Conservation (phyloP, 1,140 invertebrate genomes). For the Planococcus citri region DNA sequence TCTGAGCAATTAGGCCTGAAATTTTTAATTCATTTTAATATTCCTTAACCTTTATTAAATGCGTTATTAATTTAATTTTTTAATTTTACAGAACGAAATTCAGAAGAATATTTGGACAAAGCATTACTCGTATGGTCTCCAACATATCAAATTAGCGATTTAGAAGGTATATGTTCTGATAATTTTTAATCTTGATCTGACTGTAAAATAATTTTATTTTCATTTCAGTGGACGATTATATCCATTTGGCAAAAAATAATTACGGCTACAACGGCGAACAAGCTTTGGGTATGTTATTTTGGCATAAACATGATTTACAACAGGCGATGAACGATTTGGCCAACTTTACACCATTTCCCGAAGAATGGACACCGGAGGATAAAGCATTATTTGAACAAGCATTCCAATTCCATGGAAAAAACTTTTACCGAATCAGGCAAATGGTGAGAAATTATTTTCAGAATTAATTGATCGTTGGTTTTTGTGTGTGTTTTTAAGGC, state of each 20-base stretch:
- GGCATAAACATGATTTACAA: conserved; percentile 94
- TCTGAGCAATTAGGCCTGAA: neutral
- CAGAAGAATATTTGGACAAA: conserved; percentile 39
- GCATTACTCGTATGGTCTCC: conserved; percentile 93
- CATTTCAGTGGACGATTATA: conserved; percentile 87
- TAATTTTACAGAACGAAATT: neutral
- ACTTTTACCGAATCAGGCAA: conserved; percentile 90
- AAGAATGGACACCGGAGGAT: conserved; percentile 97
- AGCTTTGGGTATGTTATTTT: conserved; percentile 92
- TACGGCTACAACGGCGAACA: conserved; percentile 97
- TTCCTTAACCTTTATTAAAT: neutral
- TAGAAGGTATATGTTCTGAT: conserved; percentile 52
- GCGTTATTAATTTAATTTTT: neutral
- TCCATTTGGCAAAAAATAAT: conserved; percentile 89
- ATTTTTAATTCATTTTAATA: neutral
- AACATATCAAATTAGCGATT: conserved; percentile 69
- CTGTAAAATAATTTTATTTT: conserved; percentile 26
- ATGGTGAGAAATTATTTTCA: conserved; percentile 69
- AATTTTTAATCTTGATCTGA: neutral
- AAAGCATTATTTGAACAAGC: conserved; percentile 97
- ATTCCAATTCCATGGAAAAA: conserved; percentile 96
- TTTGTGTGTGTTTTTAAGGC: conserved; percentile 10
- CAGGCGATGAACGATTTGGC: conserved; percentile 82
- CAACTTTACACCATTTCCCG: conserved; percentile 94
- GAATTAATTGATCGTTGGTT: conserved; percentile 17